These are phyloP conservation scores for Theristicus caerulescens DNA, from an alignment of 2,113 vertebrate genomes.

Conservation along the genomic window DNA sequence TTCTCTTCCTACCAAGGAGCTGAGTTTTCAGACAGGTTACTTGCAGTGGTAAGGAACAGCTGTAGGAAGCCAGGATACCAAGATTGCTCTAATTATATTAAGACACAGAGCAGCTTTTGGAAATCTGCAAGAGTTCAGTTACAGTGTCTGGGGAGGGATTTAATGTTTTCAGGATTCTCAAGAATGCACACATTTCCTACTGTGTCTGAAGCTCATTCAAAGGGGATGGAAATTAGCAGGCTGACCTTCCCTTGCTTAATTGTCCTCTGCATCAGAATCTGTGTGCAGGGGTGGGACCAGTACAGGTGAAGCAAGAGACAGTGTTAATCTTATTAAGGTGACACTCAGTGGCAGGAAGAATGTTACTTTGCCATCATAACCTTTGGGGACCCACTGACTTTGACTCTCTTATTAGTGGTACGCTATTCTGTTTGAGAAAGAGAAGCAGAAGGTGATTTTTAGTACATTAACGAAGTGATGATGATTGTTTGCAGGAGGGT, in stretches of 20 bases:
- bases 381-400: background rate
- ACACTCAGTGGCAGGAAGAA: background rate
- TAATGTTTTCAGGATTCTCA: background rate
- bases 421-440: background rate
- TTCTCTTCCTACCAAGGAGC: background rate
- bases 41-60: background rate
- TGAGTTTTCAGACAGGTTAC: constrained; percentile 23
- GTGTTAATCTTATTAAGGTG: background rate
- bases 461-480: background rate
- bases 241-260: background rate
- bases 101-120: background rate
- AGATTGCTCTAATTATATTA: constrained; percentile 21
- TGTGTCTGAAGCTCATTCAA: background rate
- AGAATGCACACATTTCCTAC: background rate
- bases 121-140: constrained; percentile 21
- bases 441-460: background rate
- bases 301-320: background rate
- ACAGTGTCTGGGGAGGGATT: background rate
- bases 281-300: background rate
- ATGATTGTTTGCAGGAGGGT: background rate
- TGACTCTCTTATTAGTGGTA: background rate
- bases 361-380: background rate
- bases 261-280: background rate
- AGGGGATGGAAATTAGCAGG: background rate
- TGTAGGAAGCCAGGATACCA: background rate